These are phyloP conservation scores for Istiophorus platypterus DNA, from an alignment of 2,113 vertebrate species.

Conservation along the genomic window DNA sequence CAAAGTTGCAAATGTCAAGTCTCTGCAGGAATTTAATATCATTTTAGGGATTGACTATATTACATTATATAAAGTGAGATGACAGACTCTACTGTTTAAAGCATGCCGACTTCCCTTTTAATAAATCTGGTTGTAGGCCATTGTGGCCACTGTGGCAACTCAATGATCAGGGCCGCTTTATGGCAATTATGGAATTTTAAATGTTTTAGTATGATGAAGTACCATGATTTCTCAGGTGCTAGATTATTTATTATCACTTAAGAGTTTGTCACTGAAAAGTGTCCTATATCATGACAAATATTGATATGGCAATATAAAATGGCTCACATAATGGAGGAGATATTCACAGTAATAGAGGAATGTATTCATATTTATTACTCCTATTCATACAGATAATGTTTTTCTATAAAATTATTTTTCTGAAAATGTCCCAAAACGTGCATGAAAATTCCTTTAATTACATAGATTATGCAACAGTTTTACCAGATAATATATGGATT, in stretches of 20 bases:
- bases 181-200: background rate
- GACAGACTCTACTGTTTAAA: background rate
- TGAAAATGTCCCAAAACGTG: no score
- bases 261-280: background rate
- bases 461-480: background rate
- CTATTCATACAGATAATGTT: background rate
- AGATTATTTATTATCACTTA: background rate
- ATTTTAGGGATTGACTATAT: conserved; percentile 7
- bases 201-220: background rate
- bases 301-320: background rate
- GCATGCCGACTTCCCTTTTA: background rate
- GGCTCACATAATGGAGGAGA: background rate
- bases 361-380: background rate
- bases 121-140: background rate
- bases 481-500: background rate
- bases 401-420: no score
- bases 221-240: background rate
- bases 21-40: background rate
- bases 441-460: background rate
- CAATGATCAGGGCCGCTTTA: background rate
- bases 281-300: background rate
- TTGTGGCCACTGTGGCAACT: background rate
- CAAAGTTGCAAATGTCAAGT: background rate
- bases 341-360: background rate
- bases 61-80: background rate